A percentile compares a stretch with the other conserved stretches of the same genome.
These are phyloP conservation scores for Erethizon dorsatum DNA, from an alignment of 2,797 vertebrate species.

Conservation along the genomic window DNA sequence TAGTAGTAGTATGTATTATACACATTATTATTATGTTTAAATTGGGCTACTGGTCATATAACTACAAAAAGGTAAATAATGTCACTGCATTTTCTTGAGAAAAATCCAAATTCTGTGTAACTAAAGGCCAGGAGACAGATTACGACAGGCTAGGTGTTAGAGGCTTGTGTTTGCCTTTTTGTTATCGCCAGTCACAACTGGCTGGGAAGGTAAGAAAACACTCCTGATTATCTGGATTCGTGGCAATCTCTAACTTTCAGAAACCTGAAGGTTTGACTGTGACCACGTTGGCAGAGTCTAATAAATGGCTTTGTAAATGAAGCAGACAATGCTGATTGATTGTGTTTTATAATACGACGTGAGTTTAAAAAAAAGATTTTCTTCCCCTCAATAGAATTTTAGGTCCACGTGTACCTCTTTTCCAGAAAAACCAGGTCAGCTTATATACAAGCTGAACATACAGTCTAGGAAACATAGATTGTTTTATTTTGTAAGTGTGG, in stretches of 20 bases:
- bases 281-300: slow-evolving; percentile 74
- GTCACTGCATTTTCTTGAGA: slow-evolving; percentile 78
- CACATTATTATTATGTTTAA: background rate
- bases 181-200: slow-evolving; percentile 82
- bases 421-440: background rate
- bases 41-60: slow-evolving; percentile 66
- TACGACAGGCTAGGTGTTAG: slow-evolving; percentile 67
- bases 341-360: slow-evolving; percentile 67
- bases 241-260: slow-evolving; percentile 81
- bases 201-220: slow-evolving; percentile 84
- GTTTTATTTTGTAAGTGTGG: background rate
- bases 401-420: slow-evolving; percentile 26
- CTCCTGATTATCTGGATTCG: slow-evolving; percentile 80
- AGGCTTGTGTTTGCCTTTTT: slow-evolving; percentile 79
- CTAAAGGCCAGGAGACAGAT: slow-evolving; percentile 75
- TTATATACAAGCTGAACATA: background rate
- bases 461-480: background rate
- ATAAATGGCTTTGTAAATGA: slow-evolving; percentile 86
- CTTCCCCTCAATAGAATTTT: slow-evolving; percentile 43
- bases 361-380: slow-evolving; percentile 36
- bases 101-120: slow-evolving; percentile 80
- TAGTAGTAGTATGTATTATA: too few species aligned
- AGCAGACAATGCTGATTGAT: slow-evolving; percentile 78
- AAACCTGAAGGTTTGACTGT: slow-evolving; percentile 78
- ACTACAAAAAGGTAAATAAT: slow-evolving; percentile 80